phyloP scores from a whole-genome alignment of 2,113 vertebrate genomes.

The Eptesicus fuscus region DNA sequence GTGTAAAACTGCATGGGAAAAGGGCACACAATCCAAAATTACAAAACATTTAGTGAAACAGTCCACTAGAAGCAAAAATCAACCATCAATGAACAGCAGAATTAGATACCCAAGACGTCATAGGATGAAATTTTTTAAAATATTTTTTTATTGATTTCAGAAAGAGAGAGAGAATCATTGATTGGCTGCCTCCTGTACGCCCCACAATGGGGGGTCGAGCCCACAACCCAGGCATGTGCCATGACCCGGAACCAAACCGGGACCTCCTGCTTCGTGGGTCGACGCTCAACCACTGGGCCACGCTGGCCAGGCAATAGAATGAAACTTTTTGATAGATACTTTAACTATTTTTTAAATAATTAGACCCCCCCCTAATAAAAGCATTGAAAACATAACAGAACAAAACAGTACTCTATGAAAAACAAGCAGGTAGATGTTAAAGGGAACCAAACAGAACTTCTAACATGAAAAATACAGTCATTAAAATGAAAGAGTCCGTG shows the following conservation, averaged over 20 bases:
- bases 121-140: not conserved
- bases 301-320: no score
- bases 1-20: not conserved
- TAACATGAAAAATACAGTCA: not conserved
- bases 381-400: not conserved
- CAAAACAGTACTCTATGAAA: not conserved
- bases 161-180: no score
- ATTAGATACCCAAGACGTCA: not conserved
- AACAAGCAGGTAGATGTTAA: not conserved
- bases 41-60: not conserved
- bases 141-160: not conserved
- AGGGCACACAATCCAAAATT: not conserved
- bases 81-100: not conserved
- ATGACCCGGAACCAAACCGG: no score
- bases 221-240: no score
- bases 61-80: not conserved
- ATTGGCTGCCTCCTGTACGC: no score
- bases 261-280: no score
- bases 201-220: no score
- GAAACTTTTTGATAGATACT: not conserved
- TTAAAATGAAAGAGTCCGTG: not conserved
- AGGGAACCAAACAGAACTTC: not conserved
- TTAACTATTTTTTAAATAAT: not conserved
- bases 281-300: no score
- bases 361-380: not conserved